Evolutionary conservation across 2,113 vertebrate species (phyloP).

Genomic region (Martes martes): DNA sequence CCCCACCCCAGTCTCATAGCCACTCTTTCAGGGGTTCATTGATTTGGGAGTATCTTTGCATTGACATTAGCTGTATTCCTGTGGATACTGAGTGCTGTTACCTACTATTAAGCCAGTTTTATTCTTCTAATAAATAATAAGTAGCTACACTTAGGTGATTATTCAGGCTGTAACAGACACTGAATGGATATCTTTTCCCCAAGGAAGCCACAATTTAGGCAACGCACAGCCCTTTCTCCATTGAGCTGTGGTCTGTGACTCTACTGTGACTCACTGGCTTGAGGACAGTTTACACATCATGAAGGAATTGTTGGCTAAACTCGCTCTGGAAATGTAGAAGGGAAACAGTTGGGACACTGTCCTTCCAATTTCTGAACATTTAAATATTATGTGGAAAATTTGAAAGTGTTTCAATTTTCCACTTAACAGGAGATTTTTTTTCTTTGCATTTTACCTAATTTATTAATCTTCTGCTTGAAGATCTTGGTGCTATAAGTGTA

Average conservation of each 20-base stretch:
- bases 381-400: background rate
- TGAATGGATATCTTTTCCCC: background rate
- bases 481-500: background rate
- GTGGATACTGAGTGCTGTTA: background rate
- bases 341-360: background rate
- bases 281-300: background rate
- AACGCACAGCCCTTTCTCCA: background rate
- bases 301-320: background rate
- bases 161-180: background rate
- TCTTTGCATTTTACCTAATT: background rate
- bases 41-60: background rate
- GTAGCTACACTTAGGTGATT: background rate
- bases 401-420: conserved; percentile 6
- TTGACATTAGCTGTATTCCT: background rate
- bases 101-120: background rate
- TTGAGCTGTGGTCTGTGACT: background rate
- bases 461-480: background rate
- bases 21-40: background rate
- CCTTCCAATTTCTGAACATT: background rate
- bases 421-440: background rate
- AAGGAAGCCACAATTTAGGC: background rate
- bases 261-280: background rate
- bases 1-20: background rate
- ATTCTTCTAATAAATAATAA: background rate
- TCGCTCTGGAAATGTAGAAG: background rate